Conservation (phyloP, 2,113 vertebrate species). For the Elgaria multicarinata region DNA sequence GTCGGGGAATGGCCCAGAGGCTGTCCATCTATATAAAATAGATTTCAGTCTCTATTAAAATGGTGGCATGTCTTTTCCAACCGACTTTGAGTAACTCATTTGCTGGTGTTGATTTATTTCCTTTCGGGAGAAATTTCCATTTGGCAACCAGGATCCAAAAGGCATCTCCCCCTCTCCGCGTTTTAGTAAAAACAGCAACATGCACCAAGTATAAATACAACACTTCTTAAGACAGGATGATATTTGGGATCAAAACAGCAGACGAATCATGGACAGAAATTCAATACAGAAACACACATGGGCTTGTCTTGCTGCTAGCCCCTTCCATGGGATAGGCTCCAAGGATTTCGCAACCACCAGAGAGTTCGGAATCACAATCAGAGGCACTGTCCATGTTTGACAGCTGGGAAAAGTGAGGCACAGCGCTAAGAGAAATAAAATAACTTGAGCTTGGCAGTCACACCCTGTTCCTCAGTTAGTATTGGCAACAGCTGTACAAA, state of each 20-base stretch:
- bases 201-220: not conserved
- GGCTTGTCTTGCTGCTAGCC: not conserved
- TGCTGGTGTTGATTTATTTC: not conserved
- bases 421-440: not conserved
- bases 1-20: not conserved
- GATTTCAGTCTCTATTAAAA: not conserved
- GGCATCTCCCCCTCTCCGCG: no score
- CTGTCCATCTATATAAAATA: not conserved
- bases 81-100: not conserved
- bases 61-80: not conserved
- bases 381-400: not conserved
- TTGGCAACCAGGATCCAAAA: not conserved
- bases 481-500: not conserved
- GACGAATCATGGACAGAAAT: not conserved
- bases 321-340: not conserved
- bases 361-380: not conserved
- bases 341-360: not conserved
- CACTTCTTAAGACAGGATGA: not conserved
- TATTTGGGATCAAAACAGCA: not conserved
- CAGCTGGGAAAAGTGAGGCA: not conserved
- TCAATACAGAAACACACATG: rapidly evolving
- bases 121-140: not conserved
- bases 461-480: not conserved
- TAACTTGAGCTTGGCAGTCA: no score
- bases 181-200: not conserved